A percentile compares a stretch with the other conserved stretches of the same genome.
These are phyloP conservation scores for Podocnemis expansa DNA, from an alignment of 2,113 vertebrate species.

Conservation along the genomic window DNA sequence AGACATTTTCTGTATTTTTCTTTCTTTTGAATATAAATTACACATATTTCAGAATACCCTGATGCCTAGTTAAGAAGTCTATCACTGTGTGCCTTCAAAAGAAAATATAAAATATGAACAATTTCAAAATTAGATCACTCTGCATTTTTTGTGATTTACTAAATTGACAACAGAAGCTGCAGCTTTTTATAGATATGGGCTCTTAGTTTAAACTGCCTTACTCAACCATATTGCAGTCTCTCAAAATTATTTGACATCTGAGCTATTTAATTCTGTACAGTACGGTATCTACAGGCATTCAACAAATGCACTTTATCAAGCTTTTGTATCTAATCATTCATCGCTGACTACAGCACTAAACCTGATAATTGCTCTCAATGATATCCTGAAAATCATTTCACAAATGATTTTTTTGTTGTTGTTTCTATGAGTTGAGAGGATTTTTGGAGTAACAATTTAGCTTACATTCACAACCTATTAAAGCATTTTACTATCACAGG, in stretches of 20 bases:
- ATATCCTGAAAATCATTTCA: slow-evolving; percentile 30
- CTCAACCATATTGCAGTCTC: slow-evolving; percentile 55
- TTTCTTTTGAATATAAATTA: not conserved
- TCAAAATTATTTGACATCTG: slow-evolving; percentile 62
- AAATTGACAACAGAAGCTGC: not conserved
- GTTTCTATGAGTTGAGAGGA: not conserved
- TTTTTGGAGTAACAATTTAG: not conserved
- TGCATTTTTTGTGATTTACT: not conserved
- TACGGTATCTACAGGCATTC: slow-evolving; percentile 17
- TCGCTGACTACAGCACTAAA: slow-evolving; percentile 3
- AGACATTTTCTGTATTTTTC: not conserved
- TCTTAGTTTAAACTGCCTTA: slow-evolving; percentile 52
- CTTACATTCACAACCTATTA: not conserved
- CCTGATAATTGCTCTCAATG: slow-evolving; percentile 12
- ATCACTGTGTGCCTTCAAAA: not conserved
- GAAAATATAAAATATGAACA: not conserved
- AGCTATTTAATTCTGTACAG: slow-evolving; percentile 45
- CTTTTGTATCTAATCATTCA: slow-evolving; percentile 24
- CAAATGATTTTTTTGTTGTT: not conserved
- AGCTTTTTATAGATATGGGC: slow-evolving; percentile 12
- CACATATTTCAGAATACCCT: not conserved
- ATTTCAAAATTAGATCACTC: not conserved
- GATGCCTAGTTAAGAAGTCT: not conserved
- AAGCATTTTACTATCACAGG: not conserved
- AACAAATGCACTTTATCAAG: slow-evolving; percentile 12